Conservation (phyloP, 2,888 invertebrate species). For the Argynnis bischoffii region DNA sequence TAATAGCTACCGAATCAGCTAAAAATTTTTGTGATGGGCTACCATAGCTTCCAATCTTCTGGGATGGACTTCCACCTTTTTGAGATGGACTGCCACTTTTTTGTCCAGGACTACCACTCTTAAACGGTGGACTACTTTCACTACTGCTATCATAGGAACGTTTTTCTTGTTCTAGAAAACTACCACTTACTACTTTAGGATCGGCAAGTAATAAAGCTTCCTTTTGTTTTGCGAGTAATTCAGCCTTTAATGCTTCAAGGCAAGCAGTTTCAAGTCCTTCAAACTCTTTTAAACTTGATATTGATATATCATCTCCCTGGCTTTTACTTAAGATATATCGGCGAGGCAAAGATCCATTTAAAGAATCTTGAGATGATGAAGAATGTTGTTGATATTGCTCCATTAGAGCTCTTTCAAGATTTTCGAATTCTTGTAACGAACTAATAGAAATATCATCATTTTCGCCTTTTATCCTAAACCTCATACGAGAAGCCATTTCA, state of each 20-base stretch:
- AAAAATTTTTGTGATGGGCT: conserved; percentile 75
- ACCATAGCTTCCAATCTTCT: conserved; percentile 71
- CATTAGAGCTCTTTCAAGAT: conserved; percentile 91
- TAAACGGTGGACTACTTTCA: conserved; percentile 82
- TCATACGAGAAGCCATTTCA: conserved; percentile 91
- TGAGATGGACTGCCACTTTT: conserved; percentile 61
- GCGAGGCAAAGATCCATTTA: conserved; percentile 91
- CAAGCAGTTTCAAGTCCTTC: conserved; percentile 95
- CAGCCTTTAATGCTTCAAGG: conserved; percentile 91
- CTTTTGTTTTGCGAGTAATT: conserved; percentile 92
- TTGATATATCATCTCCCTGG: conserved; percentile 92
- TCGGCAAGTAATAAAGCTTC: conserved; percentile 88
- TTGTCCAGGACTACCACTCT: conserved; percentile 68
- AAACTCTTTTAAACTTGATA: conserved; percentile 95
- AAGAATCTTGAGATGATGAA: conserved; percentile 92
- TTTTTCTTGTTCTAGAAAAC: conserved; percentile 77
- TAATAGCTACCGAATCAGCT: conserved; percentile 74
- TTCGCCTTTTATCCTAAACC: conserved; percentile 92
- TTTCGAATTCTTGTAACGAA: conserved; percentile 97
- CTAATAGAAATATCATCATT: conserved; percentile 96
- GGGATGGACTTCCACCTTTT: conserved; percentile 75
- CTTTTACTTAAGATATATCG: conserved; percentile 87
- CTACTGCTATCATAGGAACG: conserved; percentile 82
- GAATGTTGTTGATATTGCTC: conserved; percentile 88
- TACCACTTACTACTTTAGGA: conserved; percentile 73